Conservation (phyloP, 2,797 vertebrate genomes). For the Neosilurus hyrtlii region DNA sequence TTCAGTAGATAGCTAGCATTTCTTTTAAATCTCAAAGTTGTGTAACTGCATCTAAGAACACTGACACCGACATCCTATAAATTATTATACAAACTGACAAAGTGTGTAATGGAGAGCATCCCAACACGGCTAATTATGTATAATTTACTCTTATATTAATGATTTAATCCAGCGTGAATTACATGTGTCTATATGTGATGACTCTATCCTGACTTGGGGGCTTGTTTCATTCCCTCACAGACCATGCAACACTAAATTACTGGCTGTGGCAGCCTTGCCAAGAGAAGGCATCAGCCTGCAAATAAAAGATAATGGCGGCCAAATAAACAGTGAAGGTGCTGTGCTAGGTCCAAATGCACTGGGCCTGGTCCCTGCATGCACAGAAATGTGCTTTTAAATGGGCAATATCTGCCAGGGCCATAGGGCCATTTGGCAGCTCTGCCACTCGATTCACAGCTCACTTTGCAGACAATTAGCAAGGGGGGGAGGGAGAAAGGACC, state of each 20-base stretch:
- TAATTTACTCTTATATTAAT: conserved; percentile 35
- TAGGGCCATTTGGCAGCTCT: conserved; percentile 53
- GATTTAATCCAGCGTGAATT: conserved; percentile 55
- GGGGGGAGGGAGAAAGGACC: conserved; percentile 1
- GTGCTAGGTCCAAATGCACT: conserved; percentile 62
- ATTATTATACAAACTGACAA: conserved; percentile 11
- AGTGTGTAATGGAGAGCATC: conserved; percentile 17
- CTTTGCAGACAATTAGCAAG: conserved; percentile 54
- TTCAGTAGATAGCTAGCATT: background rate
- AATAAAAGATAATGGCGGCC: conserved; percentile 76
- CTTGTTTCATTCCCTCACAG: conserved; percentile 42
- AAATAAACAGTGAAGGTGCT: conserved; percentile 68
- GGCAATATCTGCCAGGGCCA: conserved; percentile 53
- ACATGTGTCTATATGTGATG: conserved; percentile 8
- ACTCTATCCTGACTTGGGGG: background rate
- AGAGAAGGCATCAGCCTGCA: conserved; percentile 69
- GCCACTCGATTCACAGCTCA: conserved; percentile 48
- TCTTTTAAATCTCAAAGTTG: background rate
- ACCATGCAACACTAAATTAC: conserved; percentile 60
- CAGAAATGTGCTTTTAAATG: conserved; percentile 57
- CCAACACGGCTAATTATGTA: conserved; percentile 25
- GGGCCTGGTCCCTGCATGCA: conserved; percentile 54
- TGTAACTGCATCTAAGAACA: background rate
- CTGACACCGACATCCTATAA: conserved; percentile 2
- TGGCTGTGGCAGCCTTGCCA: conserved; percentile 60